Conservation (phyloP, 30 jellyfish, hydroid and myxozoan genomes). For the Nemopilema nomurai region DNA sequence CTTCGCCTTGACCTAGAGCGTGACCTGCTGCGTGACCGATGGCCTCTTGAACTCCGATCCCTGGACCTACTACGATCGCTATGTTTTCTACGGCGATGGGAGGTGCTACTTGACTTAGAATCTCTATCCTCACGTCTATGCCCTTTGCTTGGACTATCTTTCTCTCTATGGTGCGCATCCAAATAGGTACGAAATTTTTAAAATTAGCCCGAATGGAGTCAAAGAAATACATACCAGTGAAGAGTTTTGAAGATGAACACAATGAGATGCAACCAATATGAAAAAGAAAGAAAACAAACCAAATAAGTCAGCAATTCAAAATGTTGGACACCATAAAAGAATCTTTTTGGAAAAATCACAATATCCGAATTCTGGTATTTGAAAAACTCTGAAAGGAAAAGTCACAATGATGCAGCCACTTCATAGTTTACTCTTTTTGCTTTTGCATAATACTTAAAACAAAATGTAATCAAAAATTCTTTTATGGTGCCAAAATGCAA, state of each 20-base stretch:
- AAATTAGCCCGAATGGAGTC: too few relatives aligned
- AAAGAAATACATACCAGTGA: conserved; percentile 31
- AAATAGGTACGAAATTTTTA: not conserved
- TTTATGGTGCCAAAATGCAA: not conserved
- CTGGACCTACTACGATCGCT: conserved; percentile 46
- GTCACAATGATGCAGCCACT: too few relatives aligned
- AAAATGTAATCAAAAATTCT: not conserved
- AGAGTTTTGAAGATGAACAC: conserved; percentile 9
- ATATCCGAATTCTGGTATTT: too few relatives aligned
- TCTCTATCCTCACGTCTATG: conserved; percentile 22
- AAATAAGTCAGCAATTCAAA: not conserved
- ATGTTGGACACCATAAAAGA: not conserved
- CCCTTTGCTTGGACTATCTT: not conserved
- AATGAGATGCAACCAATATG: conserved; percentile 11
- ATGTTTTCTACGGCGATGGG: conserved; percentile 4
- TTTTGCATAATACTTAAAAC: too few relatives aligned
- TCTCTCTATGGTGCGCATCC: not conserved
- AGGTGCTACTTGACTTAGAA: not conserved
- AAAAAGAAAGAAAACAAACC: conserved; percentile 40
- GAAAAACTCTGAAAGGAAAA: too few relatives aligned
- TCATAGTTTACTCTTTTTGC: too few relatives aligned
- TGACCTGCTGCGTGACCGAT: conserved; percentile 37
- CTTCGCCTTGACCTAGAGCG: conserved; percentile 60
- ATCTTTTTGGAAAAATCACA: too few relatives aligned
- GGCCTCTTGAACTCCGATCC: conserved; percentile 35